phyloP scores from a whole-genome alignment of 2,888 invertebrate species.

The Lepidonotus clava region DNA sequence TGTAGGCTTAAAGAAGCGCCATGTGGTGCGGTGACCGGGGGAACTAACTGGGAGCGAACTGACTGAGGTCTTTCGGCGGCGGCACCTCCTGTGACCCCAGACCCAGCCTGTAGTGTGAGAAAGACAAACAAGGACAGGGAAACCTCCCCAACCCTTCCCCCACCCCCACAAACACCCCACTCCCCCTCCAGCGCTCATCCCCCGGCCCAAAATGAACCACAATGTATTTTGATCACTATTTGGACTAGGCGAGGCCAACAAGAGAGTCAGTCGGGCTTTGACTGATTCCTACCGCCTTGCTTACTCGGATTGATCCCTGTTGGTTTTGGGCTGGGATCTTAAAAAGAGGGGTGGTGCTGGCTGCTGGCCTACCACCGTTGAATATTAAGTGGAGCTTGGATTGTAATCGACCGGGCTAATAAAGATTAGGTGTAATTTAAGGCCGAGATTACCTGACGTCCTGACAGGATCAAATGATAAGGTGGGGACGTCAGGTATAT shows the following conservation, averaged over 20 bases:
- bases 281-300: neutral
- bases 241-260: neutral
- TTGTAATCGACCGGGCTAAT: neutral
- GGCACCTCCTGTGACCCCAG: neutral
- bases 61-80: too few species aligned
- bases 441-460: too few species aligned
- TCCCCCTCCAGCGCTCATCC: neutral
- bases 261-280: neutral
- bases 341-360: neutral
- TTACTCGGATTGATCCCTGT: too few species aligned
- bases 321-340: neutral
- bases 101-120: slow-evolving; percentile 17
- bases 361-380: neutral
- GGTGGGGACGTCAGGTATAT: too few species aligned
- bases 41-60: too few species aligned
- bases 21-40: neutral
- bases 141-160: neutral
- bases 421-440: slow-evolving; percentile 17
- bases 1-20: neutral
- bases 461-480: too few species aligned
- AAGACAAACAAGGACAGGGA: slow-evolving; percentile 15
- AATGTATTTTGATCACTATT: slow-evolving; percentile 28
- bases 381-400: neutral
- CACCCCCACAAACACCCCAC: neutral
- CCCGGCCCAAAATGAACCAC: neutral